These are phyloP conservation scores for Blastobasis lacticolella DNA, from an alignment of 2,888 invertebrate species.

Conservation along the genomic window DNA sequence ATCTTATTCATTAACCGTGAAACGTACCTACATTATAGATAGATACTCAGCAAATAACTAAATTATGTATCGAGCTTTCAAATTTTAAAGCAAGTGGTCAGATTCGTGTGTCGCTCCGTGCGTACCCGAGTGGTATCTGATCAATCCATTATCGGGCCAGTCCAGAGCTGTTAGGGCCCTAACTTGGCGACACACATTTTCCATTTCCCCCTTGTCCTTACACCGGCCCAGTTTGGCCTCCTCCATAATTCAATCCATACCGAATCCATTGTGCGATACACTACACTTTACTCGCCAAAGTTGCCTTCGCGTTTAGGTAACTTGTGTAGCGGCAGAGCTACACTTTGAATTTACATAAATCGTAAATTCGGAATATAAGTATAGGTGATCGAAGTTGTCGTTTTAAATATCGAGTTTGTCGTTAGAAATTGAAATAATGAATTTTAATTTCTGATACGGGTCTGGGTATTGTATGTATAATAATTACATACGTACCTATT, in stretches of 20 bases:
- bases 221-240: constrained; percentile 54
- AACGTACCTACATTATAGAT: too few species aligned
- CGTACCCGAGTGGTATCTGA: constrained; percentile 56
- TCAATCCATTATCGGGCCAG: constrained; percentile 66
- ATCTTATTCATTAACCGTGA: too few species aligned
- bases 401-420: too few species aligned
- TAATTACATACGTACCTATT: too few species aligned
- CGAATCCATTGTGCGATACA: constrained; percentile 56
- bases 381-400: not conserved
- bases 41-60: too few species aligned
- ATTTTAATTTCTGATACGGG: too few species aligned
- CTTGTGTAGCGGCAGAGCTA: not conserved
- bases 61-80: too few species aligned
- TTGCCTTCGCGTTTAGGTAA: not conserved
- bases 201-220: constrained; percentile 62
- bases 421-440: too few species aligned
- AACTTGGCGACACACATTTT: constrained; percentile 71
- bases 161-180: constrained; percentile 57
- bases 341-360: not conserved
- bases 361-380: not conserved
- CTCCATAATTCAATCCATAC: constrained; percentile 69
- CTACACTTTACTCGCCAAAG: constrained; percentile 15
- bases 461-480: too few species aligned
- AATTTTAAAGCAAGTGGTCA: too few species aligned
- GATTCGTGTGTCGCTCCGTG: constrained; percentile 16